Base-by-base conservation (phyloP, 2,888 invertebrate genomes). In the Conomelus anceps region DNA sequence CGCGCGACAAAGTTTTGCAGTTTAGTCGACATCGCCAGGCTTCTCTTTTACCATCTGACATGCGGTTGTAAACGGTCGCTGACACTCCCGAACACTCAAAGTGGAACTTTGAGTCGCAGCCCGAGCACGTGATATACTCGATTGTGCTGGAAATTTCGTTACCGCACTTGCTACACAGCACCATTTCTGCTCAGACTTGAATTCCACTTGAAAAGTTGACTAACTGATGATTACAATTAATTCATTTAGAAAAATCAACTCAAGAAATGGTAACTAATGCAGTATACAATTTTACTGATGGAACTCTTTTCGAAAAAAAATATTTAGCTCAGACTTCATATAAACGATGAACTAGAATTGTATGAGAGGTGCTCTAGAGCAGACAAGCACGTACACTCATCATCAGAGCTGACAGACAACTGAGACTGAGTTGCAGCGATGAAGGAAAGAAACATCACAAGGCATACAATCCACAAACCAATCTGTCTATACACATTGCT, bases 341-440 rank as follows among this genome's bases (percentile, higher is more conserved):
- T n/a, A n/a, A n/a, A 63, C n/a, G 63, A 0, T n/a, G 63, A 63
- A 63, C n/a, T 63, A 63, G 63, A n/a, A n/a, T n/a, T n/a, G 4
- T 63, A n/a, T 63, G 63, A 63, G n/a, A n/a, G 63, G 63, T 63
- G 63, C 13, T 63, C n/a, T 63, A n/a, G 63, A 20, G n/a, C 63
- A 63, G 63, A 63, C 63, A 63, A 34, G n/a, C 63, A n/a, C n/a
- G n/a, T n/a, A n/a, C n/a, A 63, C 63, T n/a, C 63, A 63, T 63
- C 63, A 63, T 63, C 63, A 7, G 63, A 23, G 29, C 29, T 88
- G 29, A 88, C 22, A 23, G 88, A 88, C 29, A 88, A 88, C 88
- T 88, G 88, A 23, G 22, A 88, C 88, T 88, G 88, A 23, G 22
- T 22, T 34, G 88, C 26, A 88, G 23, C 22, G 88, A 3, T 88